These are phyloP conservation scores for Bathynomus jamesi DNA, from an alignment of 1,140 invertebrate species.

Conservation along the genomic window DNA sequence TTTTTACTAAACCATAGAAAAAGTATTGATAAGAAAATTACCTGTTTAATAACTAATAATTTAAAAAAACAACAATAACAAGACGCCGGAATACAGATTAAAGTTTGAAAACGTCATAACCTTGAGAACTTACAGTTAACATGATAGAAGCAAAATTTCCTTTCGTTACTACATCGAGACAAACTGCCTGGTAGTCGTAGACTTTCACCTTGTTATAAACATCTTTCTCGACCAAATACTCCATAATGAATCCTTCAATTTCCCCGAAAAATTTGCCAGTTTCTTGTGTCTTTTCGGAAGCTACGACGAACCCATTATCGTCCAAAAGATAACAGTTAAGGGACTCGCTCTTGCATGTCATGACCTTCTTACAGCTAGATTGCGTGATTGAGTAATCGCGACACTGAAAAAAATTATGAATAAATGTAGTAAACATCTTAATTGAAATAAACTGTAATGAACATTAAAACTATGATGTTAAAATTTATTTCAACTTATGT, in stretches of 20 bases:
- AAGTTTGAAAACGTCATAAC: too few species aligned
- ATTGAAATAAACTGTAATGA: too few species aligned
- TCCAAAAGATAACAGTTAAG: conserved; percentile 86
- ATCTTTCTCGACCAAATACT: conserved; percentile 77
- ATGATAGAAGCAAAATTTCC: conserved; percentile 43
- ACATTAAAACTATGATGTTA: too few species aligned
- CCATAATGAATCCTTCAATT: conserved; percentile 90
- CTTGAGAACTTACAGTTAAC: conserved; percentile 50
- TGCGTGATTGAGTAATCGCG: neutral
- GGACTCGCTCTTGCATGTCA: conserved; percentile 74
- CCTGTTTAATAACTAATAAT: too few species aligned
- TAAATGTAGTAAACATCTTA: too few species aligned
- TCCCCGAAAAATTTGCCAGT: conserved; percentile 85
- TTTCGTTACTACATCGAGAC: conserved; percentile 56
- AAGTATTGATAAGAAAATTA: too few species aligned
- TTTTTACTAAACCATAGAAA: too few species aligned
- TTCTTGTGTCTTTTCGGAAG: conserved; percentile 72
- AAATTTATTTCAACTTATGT: too few species aligned
- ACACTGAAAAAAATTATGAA: too few species aligned
- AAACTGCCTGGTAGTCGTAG: conserved; percentile 80
- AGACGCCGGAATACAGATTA: too few species aligned
- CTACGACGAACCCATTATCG: conserved; percentile 87
- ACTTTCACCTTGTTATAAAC: conserved; percentile 79
- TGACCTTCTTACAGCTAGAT: conserved; percentile 19
- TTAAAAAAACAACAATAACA: too few species aligned